A percentile compares a stretch with the other conserved stretches of the same genome.
Evolutionary conservation across 2,113 vertebrate genomes (phyloP).

Genomic region (Pavo muticus): DNA sequence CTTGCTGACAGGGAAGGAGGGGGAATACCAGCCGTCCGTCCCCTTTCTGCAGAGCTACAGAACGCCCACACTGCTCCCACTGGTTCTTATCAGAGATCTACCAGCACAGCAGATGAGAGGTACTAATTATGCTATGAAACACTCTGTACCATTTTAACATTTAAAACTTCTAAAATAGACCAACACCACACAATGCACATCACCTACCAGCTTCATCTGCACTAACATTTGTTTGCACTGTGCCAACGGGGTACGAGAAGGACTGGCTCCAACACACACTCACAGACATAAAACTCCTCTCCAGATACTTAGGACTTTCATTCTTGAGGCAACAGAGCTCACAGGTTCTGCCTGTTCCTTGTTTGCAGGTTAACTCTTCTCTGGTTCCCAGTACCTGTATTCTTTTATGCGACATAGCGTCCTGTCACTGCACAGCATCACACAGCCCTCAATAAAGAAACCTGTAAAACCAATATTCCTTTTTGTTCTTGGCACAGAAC

Average conservation of each 20-base stretch:
- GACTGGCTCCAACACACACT: neutral
- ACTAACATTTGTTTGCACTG: neutral
- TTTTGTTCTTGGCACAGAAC: neutral
- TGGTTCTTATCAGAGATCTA: neutral
- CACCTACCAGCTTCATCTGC: neutral
- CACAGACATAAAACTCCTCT: neutral
- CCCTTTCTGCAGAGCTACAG: neutral
- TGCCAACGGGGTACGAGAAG: neutral
- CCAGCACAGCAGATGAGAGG: neutral
- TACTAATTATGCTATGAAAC: neutral
- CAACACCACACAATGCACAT: neutral
- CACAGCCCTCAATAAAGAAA: neutral
- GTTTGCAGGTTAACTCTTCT: neutral
- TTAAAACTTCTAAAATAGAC: neutral
- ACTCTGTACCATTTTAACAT: neutral
- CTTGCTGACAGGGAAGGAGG: neutral
- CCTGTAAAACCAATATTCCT: neutral
- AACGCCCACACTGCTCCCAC: rapidly evolving
- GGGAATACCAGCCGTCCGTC: rapidly evolving
- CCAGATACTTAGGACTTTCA: neutral
- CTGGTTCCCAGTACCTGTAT: neutral
- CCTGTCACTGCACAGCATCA: neutral
- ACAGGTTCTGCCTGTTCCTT: neutral
- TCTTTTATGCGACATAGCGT: neutral
- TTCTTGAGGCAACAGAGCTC: neutral